Conservation (phyloP, 2,888 invertebrate genomes). For the Nymphalis c-album region DNA sequence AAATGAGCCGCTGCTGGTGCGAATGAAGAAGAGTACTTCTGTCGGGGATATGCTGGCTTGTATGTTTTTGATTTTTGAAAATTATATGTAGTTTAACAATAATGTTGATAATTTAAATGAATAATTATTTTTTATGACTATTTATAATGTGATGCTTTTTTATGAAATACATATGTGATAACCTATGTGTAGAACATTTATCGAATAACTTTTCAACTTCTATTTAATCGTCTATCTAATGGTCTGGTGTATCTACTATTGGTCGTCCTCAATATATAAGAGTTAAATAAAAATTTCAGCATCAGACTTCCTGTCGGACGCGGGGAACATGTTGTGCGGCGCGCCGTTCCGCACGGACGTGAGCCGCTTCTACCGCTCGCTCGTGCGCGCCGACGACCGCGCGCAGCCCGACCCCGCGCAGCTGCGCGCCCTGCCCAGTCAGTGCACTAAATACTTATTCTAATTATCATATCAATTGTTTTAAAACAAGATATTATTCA, state of each 20-base stretch:
- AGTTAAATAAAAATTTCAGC: constrained; percentile 49
- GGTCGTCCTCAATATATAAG: no score
- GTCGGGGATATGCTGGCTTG: constrained; percentile 53
- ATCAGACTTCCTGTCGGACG: constrained; percentile 74
- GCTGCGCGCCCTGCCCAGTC: constrained; percentile 77
- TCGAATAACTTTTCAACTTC: no score
- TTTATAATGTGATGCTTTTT: no score
- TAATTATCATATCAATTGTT: no score
- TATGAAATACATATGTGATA: no score
- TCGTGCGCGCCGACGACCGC: constrained; percentile 69
- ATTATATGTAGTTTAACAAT: no score
- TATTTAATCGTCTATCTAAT: no score
- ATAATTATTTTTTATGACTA: no score
- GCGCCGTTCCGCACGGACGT: constrained; percentile 71
- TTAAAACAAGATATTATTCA: background rate
- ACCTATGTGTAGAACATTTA: no score
- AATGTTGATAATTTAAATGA: no score
- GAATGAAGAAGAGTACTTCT: constrained; percentile 53
- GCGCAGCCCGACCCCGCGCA: constrained; percentile 66
- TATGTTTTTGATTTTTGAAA: constrained; percentile 22
- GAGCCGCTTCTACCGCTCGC: constrained; percentile 68
- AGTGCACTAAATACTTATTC: constrained; percentile 39
- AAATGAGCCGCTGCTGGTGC: constrained; percentile 60
- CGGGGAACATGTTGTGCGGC: constrained; percentile 83
- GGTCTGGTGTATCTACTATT: no score